These are phyloP conservation scores for Platypus cylindrus DNA, from an alignment of 2,888 invertebrate species.

Conservation along the genomic window DNA sequence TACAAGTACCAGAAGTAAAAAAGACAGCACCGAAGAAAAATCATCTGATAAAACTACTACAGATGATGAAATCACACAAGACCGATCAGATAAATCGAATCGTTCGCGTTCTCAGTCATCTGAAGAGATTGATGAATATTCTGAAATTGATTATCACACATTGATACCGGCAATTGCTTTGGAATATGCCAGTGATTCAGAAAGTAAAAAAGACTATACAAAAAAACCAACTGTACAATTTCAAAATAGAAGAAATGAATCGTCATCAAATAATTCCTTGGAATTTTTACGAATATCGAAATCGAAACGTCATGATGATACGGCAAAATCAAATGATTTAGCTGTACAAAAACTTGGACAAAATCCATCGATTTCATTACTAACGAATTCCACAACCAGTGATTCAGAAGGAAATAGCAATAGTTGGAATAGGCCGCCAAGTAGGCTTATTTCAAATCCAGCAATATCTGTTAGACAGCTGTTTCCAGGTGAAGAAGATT, in stretches of 20 bases:
- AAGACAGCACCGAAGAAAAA: no score
- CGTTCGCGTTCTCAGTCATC: slow-evolving; percentile 32
- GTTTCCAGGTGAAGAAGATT: slow-evolving; percentile 69
- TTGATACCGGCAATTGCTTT: slow-evolving; percentile 33
- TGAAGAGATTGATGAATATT: slow-evolving; percentile 27
- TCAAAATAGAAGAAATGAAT: slow-evolving; percentile 10
- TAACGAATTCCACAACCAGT: slow-evolving; percentile 6
- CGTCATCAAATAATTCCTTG: slow-evolving; percentile 11
- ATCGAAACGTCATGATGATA: slow-evolving; percentile 24
- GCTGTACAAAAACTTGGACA: slow-evolving; percentile 52
- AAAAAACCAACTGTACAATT: no score
- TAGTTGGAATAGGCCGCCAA: slow-evolving; percentile 3
- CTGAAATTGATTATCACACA: slow-evolving; percentile 31
- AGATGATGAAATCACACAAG: no score
- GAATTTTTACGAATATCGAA: slow-evolving; percentile 18
- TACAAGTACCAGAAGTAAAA: no score
- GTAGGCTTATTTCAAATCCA: slow-evolving; percentile 44
- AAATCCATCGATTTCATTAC: slow-evolving; percentile 14
- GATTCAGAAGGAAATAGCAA: slow-evolving; percentile 5
- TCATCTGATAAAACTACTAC: no score
- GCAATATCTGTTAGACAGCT: slow-evolving; percentile 71
- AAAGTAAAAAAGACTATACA: slow-evolving; percentile 20
- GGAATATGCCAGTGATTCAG: slow-evolving; percentile 25
- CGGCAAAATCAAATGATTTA: slow-evolving; percentile 36
- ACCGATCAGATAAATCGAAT: no score